These are phyloP conservation scores for Subacronicta megacephala DNA, from an alignment of 2,888 invertebrate species.

Conservation along the genomic window DNA sequence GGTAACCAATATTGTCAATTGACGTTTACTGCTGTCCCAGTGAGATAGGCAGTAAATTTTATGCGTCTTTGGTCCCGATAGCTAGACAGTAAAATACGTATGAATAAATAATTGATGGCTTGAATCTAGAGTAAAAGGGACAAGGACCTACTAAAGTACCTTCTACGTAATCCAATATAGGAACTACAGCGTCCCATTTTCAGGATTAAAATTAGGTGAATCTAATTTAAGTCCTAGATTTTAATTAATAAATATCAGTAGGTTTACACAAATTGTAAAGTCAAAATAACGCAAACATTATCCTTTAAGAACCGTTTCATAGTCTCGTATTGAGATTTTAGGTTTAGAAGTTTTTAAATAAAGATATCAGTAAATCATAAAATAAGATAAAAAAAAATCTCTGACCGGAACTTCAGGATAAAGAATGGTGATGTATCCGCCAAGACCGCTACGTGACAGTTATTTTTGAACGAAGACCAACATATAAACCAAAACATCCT, in stretches of 20 bases:
- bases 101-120: constrained; percentile 14
- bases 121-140: neutral
- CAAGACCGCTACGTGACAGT: neutral
- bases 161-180: too few relatives aligned
- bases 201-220: constrained; percentile 50
- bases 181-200: neutral
- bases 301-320: constrained; percentile 39
- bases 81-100: constrained; percentile 24
- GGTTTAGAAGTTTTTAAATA: too few relatives aligned
- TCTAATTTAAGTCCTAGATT: too few relatives aligned
- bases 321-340: neutral
- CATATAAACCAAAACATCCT: too few relatives aligned
- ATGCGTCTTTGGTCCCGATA: constrained; percentile 13
- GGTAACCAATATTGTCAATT: constrained; percentile 46
- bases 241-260: too few relatives aligned
- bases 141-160: neutral
- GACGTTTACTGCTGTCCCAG: constrained; percentile 43
- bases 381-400: too few relatives aligned
- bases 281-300: too few relatives aligned
- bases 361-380: too few relatives aligned
- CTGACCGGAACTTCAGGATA: neutral
- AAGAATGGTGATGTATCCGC: neutral
- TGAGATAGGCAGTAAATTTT: constrained; percentile 37
- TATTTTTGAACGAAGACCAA: neutral
- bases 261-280: too few relatives aligned